Evolutionary conservation across 2,888 invertebrate species (phyloP), one percentile per base, ranked within the genome.

Genomic region (Netelia melanura): DNA sequence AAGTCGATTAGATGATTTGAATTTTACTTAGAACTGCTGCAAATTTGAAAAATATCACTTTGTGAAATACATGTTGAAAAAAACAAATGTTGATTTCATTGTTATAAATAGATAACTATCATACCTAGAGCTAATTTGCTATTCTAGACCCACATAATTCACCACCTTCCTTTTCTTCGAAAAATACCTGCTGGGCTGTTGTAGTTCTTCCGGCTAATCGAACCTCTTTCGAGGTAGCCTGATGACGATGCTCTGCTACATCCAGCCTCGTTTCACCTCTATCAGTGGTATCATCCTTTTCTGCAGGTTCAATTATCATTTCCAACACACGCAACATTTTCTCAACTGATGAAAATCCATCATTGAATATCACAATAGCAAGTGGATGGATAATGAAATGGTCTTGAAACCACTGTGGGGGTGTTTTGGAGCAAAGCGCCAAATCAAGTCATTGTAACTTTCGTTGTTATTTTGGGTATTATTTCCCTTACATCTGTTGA

Each of bases 381-480:
- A 86, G 25, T 10, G 48, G 71, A 86, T 85, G 10, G 86, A 23
- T 38, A 80, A 70, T 72, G 80, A 44, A 44, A 86, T 83, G 17
- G 81, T 86, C 80, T 86, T 85, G 2, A 86, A n/a, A 17, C 84
- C 80, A 62, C 56, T 76, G 52, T 85, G 84, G 44, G 82, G 82
- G 74, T 86, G 82, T 64, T 86, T 86, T 38, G 82, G 85, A 64
- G 82, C 64, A 67, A 86, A 83, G 80, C 82, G 86, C 83, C 84
- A 85, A 54, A 86, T 83, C 54, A 86, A 86, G 21, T 76, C 82
- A 43, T 86, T 84, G 67, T 82, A 86, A 43, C 80, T 86, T 81
- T 81, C 76, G 43, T 84, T 83, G 64, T 86, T 80, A 48, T 84
- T 84, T 44, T 80, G 80, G 0, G 80, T 84, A 76, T 84, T 84